Percentiles rank a stretch among this genome's conserved stretches.
Evolutionary conservation across 1,140 invertebrate species (phyloP).

Genomic region (Lepidurus couesii): DNA sequence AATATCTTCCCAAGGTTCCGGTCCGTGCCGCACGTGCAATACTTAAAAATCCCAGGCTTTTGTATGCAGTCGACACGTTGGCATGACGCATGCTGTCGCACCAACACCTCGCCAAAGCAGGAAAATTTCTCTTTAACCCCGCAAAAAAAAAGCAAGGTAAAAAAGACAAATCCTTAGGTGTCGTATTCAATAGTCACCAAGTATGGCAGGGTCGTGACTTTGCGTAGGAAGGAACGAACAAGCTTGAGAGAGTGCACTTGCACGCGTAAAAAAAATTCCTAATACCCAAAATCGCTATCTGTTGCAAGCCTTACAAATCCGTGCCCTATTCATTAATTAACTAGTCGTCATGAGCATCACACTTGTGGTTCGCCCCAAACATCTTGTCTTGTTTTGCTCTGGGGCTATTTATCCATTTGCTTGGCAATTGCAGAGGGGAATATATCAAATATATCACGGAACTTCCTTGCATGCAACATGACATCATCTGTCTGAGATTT

Average conservation of each 20-base stretch:
- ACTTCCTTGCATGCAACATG: background rate
- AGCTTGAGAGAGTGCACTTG: background rate
- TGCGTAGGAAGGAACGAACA: background rate
- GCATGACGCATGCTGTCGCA: background rate
- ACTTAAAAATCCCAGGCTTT: background rate
- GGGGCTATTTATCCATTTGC: background rate
- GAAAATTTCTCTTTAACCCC: background rate
- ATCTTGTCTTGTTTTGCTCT: background rate
- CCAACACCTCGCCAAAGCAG: background rate
- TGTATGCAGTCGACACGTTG: background rate
- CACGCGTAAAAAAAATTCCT: background rate
- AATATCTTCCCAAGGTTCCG: background rate
- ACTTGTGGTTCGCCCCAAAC: background rate
- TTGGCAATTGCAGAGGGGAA: background rate
- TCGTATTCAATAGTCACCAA: background rate
- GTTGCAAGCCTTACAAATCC: background rate
- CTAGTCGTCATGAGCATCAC: background rate
- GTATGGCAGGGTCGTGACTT: conserved; percentile 1
- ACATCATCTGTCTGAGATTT: background rate
- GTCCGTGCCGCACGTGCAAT: conserved; percentile 11
- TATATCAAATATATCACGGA: background rate
- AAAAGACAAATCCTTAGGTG: background rate
- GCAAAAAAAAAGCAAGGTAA: background rate
- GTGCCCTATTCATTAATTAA: background rate
- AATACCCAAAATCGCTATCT: background rate